These are phyloP conservation scores for Manis crassicaudata DNA, from an alignment of 2,797 vertebrate species.

Conservation along the genomic window DNA sequence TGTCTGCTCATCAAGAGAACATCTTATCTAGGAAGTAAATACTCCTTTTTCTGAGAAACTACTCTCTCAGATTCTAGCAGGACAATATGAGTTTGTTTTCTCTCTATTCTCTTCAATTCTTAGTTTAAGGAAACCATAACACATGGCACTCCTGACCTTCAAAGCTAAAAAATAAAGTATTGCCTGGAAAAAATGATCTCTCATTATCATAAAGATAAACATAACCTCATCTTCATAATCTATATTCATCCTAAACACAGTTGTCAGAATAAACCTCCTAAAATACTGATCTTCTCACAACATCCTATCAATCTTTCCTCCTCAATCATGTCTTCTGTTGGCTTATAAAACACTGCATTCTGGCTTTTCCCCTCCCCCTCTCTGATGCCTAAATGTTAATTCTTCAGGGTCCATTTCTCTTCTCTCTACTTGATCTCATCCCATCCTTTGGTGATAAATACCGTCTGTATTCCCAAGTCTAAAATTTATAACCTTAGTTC, in stretches of 20 bases:
- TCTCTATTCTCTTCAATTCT: background rate
- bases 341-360: background rate
- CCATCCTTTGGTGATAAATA: background rate
- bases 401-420: background rate
- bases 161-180: slow-evolving; percentile 27
- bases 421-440: background rate
- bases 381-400: background rate
- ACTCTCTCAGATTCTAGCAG: background rate
- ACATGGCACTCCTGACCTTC: background rate
- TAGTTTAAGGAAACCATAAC: background rate
- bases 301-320: background rate
- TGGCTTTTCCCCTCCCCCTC: background rate
- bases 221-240: background rate
- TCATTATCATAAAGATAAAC: slow-evolving; percentile 40
- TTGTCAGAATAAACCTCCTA: slow-evolving; percentile 17
- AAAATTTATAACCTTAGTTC: background rate
- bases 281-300: background rate
- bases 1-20: background rate
- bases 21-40: background rate
- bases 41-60: background rate
- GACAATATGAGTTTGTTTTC: background rate
- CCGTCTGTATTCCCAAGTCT: background rate
- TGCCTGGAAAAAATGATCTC: slow-evolving; percentile 35
- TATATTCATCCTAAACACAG: background rate
- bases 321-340: background rate